Percentiles rank a stretch among this genome's conserved stretches.
These are phyloP conservation scores for Macrobrachium rosenbergii DNA, from an alignment of 1,140 invertebrate genomes.

Conservation along the genomic window DNA sequence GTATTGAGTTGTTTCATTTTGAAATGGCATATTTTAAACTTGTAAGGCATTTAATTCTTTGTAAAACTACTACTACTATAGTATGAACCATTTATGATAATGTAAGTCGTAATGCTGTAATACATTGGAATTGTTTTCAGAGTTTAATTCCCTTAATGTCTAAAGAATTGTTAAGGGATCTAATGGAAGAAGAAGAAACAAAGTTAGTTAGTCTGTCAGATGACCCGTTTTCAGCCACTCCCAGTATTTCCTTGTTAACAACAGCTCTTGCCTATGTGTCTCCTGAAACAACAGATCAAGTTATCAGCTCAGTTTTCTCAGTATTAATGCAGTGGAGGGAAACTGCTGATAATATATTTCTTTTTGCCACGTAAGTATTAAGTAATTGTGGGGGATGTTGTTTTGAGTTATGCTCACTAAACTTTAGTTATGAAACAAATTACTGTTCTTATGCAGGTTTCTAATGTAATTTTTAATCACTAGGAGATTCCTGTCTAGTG, in stretches of 20 bases:
- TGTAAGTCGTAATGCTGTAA: too few relatives aligned
- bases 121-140: conserved; percentile 17
- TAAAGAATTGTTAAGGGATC: conserved; percentile 11
- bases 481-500: too few relatives aligned
- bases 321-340: conserved; percentile 53
- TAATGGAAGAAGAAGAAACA: conserved; percentile 41
- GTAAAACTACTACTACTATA: background rate
- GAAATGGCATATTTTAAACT: background rate
- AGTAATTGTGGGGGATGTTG: background rate
- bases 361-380: conserved; percentile 53
- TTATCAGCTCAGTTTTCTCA: conserved; percentile 33
- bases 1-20: too few relatives aligned
- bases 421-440: background rate
- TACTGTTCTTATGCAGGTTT: too few relatives aligned
- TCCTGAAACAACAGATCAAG: background rate
- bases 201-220: conserved; percentile 35
- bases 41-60: background rate
- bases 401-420: too few relatives aligned
- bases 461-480: too few relatives aligned
- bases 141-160: conserved; percentile 32
- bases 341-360: conserved; percentile 44
- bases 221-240: conserved; percentile 47
- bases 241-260: conserved; percentile 29
- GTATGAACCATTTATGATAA: too few relatives aligned
- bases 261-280: conserved; percentile 27